Evolutionary conservation across 1,140 invertebrate genomes (phyloP).

Genomic region (Trichonephila inaurata): DNA sequence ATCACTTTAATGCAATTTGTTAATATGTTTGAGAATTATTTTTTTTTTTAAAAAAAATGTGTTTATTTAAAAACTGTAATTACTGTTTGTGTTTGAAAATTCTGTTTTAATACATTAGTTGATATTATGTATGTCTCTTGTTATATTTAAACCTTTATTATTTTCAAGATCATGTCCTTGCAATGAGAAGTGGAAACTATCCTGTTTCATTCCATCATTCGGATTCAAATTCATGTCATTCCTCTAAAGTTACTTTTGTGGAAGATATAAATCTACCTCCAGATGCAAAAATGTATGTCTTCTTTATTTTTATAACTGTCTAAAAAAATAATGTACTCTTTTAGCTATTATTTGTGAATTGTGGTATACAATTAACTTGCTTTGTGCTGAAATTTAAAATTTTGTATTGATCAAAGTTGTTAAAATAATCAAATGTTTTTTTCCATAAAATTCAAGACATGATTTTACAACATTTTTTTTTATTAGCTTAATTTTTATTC

Average conservation of each 20-base stretch:
- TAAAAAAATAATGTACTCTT: too few species aligned
- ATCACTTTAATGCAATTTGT: too few species aligned
- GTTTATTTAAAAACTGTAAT: too few species aligned
- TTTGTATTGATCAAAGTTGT: background rate
- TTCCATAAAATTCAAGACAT: too few species aligned
- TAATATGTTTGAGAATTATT: too few species aligned
- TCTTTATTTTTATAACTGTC: background rate
- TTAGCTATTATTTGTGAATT: background rate
- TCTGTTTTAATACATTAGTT: background rate
- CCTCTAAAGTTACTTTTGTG: background rate
- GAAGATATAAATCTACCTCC: slow-evolving; percentile 55
- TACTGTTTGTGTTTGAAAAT: too few species aligned
- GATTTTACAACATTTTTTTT: too few species aligned
- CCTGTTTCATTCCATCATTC: slow-evolving; percentile 48
- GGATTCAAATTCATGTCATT: slow-evolving; percentile 13
- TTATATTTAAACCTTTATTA: slow-evolving; percentile 10
- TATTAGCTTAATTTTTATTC: too few species aligned
- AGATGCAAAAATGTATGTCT: slow-evolving; percentile 69
- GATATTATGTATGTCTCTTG: background rate
- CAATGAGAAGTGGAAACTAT: slow-evolving; percentile 72
- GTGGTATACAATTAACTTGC: background rate
- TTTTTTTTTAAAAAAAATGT: too few species aligned
- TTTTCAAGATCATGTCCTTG: slow-evolving; percentile 68
- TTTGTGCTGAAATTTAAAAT: background rate
- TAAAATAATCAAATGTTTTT: background rate